Conservation (phyloP, 2,113 vertebrate species). For the Cottus gobio region DNA sequence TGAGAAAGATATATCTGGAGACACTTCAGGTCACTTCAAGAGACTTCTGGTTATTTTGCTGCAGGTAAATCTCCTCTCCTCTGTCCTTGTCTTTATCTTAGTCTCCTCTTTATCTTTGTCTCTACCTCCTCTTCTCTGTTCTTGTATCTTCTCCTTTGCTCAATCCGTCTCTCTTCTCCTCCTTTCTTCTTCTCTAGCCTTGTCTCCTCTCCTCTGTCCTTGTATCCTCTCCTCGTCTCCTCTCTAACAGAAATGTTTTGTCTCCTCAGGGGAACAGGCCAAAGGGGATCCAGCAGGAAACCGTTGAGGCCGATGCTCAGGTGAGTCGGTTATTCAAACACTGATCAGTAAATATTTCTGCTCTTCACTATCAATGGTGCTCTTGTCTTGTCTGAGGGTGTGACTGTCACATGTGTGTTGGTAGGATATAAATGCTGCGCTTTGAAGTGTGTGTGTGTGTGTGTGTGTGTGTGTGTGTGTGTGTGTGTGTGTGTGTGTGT, state of each 20-base stretch:
- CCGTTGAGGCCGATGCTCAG: slow-evolving; percentile 91
- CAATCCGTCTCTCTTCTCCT: too few species aligned
- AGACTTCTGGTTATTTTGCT: slow-evolving; percentile 94
- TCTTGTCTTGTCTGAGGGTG: slow-evolving; percentile 40
- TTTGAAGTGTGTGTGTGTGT: not conserved
- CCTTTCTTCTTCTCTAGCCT: not conserved
- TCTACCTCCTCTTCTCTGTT: not conserved
- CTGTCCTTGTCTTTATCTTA: not conserved
- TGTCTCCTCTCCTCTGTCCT: not conserved
- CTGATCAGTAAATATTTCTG: slow-evolving; percentile 11
- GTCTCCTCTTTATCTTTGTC: not conserved
- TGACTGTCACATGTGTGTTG: slow-evolving; percentile 54
- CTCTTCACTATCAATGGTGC: slow-evolving; percentile 31
- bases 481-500: not conserved
- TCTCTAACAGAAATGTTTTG: not conserved
- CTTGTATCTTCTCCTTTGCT: not conserved
- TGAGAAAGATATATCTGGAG: slow-evolving; percentile 90
- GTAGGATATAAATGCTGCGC: not conserved
- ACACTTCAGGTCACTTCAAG: slow-evolving; percentile 92
- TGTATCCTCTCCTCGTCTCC: not conserved
- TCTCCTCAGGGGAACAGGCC: slow-evolving; percentile 89
- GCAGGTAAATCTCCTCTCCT: slow-evolving; percentile 84
- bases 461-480: not conserved
- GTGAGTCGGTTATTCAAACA: slow-evolving; percentile 73
- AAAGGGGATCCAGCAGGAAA: slow-evolving; percentile 82